These are phyloP conservation scores for Callosobruchus maculatus DNA, from an alignment of 2,888 invertebrate genomes.

Conservation along the genomic window DNA sequence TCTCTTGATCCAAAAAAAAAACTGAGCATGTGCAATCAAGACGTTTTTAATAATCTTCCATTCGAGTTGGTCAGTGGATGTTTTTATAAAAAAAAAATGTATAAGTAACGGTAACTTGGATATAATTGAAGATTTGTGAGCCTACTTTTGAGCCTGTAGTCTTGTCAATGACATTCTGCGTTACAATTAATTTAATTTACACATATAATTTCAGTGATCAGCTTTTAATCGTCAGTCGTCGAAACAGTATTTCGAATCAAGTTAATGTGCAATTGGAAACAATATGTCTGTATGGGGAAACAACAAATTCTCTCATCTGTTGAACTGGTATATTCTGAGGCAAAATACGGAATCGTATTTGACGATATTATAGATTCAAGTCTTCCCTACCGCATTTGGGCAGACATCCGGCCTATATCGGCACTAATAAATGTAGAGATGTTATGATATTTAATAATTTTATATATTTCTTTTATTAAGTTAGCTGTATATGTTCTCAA, in stretches of 20 bases:
- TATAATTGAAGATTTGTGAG: too few species aligned
- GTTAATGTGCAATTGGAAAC: not conserved
- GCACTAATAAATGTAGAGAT: slow-evolving; percentile 46
- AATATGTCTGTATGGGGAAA: not conserved
- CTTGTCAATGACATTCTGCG: too few species aligned
- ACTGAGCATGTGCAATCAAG: too few species aligned
- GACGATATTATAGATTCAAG: slow-evolving; percentile 36
- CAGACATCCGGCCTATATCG: slow-evolving; percentile 43
- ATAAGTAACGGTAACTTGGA: too few species aligned
- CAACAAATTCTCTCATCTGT: not conserved
- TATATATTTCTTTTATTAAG: slow-evolving; percentile 13
- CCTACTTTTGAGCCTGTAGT: too few species aligned
- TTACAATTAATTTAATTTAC: too few species aligned
- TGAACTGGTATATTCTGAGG: not conserved
- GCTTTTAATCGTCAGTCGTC: not conserved
- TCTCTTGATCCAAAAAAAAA: too few species aligned
- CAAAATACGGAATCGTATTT: slow-evolving; percentile 18
- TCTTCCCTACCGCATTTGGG: slow-evolving; percentile 37
- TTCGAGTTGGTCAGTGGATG: too few species aligned
- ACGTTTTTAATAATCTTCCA: too few species aligned
- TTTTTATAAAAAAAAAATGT: too few species aligned
- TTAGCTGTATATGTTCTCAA: slow-evolving; percentile 14
- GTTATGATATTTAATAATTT: slow-evolving; percentile 41
- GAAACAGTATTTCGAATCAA: not conserved
- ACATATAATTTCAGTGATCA: not conserved